Evolutionary conservation across 2,888 invertebrate species (phyloP).

Genomic region (Nudaria mundana): DNA sequence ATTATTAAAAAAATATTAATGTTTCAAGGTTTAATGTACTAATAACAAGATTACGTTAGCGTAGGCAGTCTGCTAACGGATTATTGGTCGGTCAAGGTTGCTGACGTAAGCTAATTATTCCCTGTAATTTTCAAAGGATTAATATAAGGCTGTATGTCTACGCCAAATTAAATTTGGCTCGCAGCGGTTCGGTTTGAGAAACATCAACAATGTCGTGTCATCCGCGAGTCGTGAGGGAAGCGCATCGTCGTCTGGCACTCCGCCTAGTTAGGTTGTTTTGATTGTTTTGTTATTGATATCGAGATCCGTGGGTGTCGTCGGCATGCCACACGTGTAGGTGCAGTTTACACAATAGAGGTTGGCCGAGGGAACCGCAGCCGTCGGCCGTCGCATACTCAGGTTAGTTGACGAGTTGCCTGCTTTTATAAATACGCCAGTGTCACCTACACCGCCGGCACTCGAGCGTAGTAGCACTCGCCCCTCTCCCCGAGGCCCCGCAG

Average conservation of each 20-base stretch:
- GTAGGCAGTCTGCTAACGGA: constrained; percentile 42
- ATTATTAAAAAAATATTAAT: constrained; percentile 33
- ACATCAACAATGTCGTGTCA: constrained; percentile 30
- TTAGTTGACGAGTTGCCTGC: constrained; percentile 9
- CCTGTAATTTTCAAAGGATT: too few species aligned
- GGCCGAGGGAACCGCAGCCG: constrained; percentile 24
- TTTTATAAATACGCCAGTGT: constrained; percentile 34
- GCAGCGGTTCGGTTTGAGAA: constrained; percentile 20
- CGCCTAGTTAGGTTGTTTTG: too few species aligned
- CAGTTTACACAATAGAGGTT: constrained; percentile 49
- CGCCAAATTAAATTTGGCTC: constrained; percentile 7
- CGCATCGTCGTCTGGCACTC: constrained; percentile 15
- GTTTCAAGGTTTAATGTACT: constrained; percentile 17
- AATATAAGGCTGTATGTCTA: not conserved
- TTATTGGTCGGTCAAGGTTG: constrained; percentile 65
- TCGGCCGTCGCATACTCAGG: constrained; percentile 24
- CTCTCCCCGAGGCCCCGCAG: constrained; percentile 30
- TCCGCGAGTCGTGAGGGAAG: constrained; percentile 4
- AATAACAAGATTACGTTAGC: constrained; percentile 44
- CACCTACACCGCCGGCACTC: too few species aligned
- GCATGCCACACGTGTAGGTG: constrained; percentile 31
- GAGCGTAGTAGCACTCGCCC: constrained; percentile 36
- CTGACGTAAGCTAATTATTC: constrained; percentile 60
- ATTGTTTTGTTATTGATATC: constrained; percentile 59
- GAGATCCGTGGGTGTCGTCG: constrained; percentile 26